phyloP scores from a whole-genome alignment of 30 jellyfish, hydroid and myxozoan species.

The Pseudorhiza aurosa region DNA sequence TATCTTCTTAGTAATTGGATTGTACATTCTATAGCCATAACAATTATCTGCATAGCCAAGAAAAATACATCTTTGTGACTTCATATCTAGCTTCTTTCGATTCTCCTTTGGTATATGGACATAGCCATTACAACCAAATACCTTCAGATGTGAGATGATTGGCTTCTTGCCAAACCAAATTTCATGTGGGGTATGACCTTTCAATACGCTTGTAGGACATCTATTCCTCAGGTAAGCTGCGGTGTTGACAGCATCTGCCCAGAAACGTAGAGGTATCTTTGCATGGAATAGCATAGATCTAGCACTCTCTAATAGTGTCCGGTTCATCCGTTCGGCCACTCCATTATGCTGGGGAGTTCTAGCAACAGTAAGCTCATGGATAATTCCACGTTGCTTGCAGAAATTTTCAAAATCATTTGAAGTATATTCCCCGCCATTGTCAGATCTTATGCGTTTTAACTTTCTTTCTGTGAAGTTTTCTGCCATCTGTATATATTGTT shows the following conservation, averaged over 20 bases:
- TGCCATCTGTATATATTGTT: slow-evolving; percentile 3
- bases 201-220: slow-evolving; percentile 40
- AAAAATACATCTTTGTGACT: slow-evolving; percentile 13
- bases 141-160: slow-evolving; percentile 27
- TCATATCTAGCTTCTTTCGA: slow-evolving; percentile 37
- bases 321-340: slow-evolving; percentile 61
- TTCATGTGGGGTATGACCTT: slow-evolving; percentile 65
- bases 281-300: slow-evolving; percentile 63
- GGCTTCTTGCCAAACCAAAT: slow-evolving; percentile 33
- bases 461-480: slow-evolving; percentile 4
- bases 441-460: slow-evolving; percentile 15
- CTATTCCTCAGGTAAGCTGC: slow-evolving; percentile 32
- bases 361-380: not conserved
- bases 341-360: slow-evolving; percentile 59
- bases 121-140: slow-evolving; percentile 61
- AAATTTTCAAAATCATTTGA: slow-evolving; percentile 9
- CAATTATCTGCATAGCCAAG: slow-evolving; percentile 34
- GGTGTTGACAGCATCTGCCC: slow-evolving; percentile 52
- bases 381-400: slow-evolving; percentile 12
- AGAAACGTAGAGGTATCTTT: slow-evolving; percentile 33
- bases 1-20: slow-evolving; percentile 49
- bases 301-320: slow-evolving; percentile 57
- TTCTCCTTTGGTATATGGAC: slow-evolving; percentile 57
- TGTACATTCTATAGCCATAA: slow-evolving; percentile 47
- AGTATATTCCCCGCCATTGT: slow-evolving; percentile 44